Evolutionary conservation across 2,797 vertebrate genomes (phyloP).

Genomic region (Rhabdomys pumilio): DNA sequence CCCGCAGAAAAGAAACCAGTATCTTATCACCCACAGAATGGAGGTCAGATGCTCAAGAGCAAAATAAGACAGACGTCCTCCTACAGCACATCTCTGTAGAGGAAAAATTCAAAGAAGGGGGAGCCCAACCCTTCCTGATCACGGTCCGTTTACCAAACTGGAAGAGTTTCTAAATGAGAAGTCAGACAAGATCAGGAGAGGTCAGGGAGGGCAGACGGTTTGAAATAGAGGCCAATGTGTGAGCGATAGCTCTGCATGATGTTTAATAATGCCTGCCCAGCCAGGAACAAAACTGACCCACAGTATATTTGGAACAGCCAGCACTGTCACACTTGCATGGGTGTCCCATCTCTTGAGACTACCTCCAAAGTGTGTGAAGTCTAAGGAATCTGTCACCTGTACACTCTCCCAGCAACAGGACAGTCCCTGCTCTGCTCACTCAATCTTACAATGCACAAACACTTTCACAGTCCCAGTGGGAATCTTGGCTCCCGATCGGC

Average conservation of each 20-base stretch:
- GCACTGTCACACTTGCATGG: neutral
- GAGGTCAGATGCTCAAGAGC: neutral
- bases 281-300: neutral
- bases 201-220: neutral
- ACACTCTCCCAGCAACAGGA: neutral
- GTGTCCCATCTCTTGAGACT: neutral
- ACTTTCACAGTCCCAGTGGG: slow-evolving; percentile 70
- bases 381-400: neutral
- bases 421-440: slow-evolving; percentile 28
- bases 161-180: neutral
- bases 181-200: slow-evolving; percentile 44
- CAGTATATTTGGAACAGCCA: neutral
- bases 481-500: slow-evolving; percentile 73
- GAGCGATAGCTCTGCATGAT: neutral
- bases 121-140: neutral
- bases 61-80: neutral
- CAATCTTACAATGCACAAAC: slow-evolving; percentile 58
- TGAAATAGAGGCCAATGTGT: slow-evolving; percentile 2
- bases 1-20: neutral
- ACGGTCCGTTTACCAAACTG: neutral
- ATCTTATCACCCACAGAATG: neutral
- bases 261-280: neutral
- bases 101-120: slow-evolving; percentile 16
- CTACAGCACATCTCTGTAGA: neutral
- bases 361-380: neutral